Base-by-base conservation (phyloP, 2,888 invertebrate species). In the Protophormia terraenovae region DNA sequence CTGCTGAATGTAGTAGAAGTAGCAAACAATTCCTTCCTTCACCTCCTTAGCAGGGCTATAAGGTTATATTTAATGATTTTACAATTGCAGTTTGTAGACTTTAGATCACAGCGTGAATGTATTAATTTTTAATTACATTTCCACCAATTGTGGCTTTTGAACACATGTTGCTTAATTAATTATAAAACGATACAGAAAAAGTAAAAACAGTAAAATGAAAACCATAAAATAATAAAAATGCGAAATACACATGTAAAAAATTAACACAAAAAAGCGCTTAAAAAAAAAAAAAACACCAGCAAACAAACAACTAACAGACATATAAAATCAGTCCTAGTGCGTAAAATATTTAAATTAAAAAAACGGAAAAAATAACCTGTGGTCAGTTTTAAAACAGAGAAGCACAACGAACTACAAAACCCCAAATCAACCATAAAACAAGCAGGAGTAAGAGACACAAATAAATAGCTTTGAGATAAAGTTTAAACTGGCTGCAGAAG, bases 91-190 rank as follows among this genome's bases (percentile, higher is more conserved):
- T 66, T 62, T 62, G 58, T 47, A 64, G 66, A 64, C 76, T 75
- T 77, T 72, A 27, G 53, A 78, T 35, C 84, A 22, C 86, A 84
- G 82, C 86, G 45, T 81, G 88, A 81, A 86, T 84, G 87, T 86
- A 88, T 88, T 88, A 87, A 88, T 86, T 88, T 88, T 88, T 88
- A 87, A 88, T 88, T 87, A 87, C 87, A 86, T 88, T 87, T 87
- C 83, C 86, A 87, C 55, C 64, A 75, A 79, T 86, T 84, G 87
- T 69, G 80, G 83, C 62, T 80, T 79, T 62, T 45, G 83, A 84
- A 87, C 86, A 87, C 87, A 88, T 88, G 88, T 87, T 86, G 88
- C 87, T 87, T 88, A 88, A 88, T 88, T 88, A 88, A 88, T 88
- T 88, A 87, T 87, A 81, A 86, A 85, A 84, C 84, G 86, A 85